These are phyloP conservation scores for Coregonus sp. DNA, from an alignment of 2,797 vertebrate genomes.

Conservation along the genomic window DNA sequence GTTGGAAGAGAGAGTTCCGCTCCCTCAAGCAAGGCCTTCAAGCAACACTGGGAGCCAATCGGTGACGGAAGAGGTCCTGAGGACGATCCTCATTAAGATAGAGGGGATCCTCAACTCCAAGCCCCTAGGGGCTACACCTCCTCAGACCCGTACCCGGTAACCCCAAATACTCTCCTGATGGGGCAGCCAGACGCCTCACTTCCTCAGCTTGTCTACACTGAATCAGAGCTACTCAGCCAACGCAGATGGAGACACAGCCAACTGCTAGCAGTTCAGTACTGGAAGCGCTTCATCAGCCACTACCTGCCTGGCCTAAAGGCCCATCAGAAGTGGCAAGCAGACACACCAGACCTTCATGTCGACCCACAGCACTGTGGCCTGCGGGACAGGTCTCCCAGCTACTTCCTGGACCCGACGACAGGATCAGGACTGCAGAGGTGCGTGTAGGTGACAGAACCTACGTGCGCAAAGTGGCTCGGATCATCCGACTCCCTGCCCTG, in stretches of 20 bases:
- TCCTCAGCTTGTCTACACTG: neutral
- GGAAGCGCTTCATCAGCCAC: no score
- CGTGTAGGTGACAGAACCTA: slow-evolving; percentile 4
- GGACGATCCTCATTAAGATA: slow-evolving; percentile 9
- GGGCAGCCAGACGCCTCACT: slow-evolving; percentile 17
- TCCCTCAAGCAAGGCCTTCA: slow-evolving; percentile 13
- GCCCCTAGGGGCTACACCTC: slow-evolving; percentile 19
- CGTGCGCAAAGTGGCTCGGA: neutral
- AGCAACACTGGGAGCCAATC: neutral
- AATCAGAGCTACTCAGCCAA: slow-evolving; percentile 9
- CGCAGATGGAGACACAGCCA: neutral
- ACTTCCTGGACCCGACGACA: neutral
- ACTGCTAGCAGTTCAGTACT: no score
- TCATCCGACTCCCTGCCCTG: slow-evolving; percentile 6
- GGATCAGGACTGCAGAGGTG: slow-evolving; percentile 5
- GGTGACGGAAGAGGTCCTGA: slow-evolving; percentile 3
- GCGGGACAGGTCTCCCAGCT: neutral
- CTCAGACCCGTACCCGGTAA: slow-evolving; percentile 13
- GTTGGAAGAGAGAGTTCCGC: slow-evolving; percentile 10
- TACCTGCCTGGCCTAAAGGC: no score
- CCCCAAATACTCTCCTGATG: slow-evolving; percentile 5
- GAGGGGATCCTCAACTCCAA: slow-evolving; percentile 22
- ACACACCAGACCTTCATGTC: neutral
- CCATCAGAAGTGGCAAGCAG: no score
- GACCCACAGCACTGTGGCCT: slow-evolving; percentile 9